Conservation (phyloP, 2,888 invertebrate genomes). For the Hyalella azteca region DNA sequence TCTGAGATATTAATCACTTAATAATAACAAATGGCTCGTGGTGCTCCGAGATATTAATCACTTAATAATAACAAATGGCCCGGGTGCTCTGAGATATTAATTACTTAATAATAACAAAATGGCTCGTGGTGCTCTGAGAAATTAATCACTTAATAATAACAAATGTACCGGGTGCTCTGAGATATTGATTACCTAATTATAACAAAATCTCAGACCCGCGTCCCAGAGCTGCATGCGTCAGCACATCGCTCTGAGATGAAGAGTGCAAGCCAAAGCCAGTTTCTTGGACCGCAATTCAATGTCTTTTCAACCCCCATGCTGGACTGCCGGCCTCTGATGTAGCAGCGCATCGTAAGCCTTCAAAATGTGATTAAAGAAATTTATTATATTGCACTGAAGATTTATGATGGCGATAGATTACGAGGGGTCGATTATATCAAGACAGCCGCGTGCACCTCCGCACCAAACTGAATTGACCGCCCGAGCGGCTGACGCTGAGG, state of each 20-base stretch:
- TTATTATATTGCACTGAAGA: slow-evolving; percentile 19
- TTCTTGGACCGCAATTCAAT: background rate
- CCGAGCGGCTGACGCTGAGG: background rate
- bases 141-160: no score
- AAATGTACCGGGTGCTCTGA: no score
- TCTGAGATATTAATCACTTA: no score
- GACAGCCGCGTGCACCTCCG: background rate
- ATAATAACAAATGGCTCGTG: no score
- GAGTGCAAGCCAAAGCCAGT: background rate
- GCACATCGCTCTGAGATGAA: background rate
- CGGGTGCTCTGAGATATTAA: no score
- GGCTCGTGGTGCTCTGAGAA: no score
- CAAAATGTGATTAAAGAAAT: slow-evolving; percentile 32
- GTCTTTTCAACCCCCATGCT: background rate
- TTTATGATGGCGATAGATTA: slow-evolving; percentile 32
- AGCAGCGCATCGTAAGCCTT: background rate
- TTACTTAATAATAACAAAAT: no score
- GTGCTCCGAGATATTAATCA: no score
- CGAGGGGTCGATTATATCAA: background rate
- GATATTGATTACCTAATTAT: background rate
- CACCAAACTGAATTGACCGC: background rate
- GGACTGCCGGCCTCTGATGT: background rate
- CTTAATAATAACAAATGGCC: no score
- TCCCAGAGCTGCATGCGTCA: background rate
- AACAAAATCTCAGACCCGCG: background rate